Evolutionary conservation across 2,797 vertebrate genomes (phyloP).

Genomic region (Amblyopsis hoosieri): DNA sequence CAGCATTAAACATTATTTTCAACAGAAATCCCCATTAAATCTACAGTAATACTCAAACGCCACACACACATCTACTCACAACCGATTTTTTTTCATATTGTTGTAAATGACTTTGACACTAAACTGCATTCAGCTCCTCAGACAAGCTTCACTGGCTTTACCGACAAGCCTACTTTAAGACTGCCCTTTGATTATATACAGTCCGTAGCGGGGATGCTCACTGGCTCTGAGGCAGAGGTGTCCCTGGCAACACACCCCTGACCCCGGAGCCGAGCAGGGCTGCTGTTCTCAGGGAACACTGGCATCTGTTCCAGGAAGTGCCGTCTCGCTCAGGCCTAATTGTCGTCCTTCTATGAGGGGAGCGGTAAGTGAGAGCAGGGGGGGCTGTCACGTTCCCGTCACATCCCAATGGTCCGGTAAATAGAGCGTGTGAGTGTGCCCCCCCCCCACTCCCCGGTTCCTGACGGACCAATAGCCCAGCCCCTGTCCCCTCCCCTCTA

Average conservation of each 20-base stretch:
- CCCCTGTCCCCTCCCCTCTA: neutral
- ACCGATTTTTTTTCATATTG: slow-evolving; percentile 42
- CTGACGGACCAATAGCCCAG: slow-evolving; percentile 39
- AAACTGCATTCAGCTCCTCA: slow-evolving; percentile 61
- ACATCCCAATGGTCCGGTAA: slow-evolving; percentile 79
- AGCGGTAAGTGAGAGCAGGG: slow-evolving; percentile 68
- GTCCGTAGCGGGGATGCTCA: slow-evolving; percentile 63
- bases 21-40: too few relatives aligned
- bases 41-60: too few relatives aligned
- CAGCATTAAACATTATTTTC: too few relatives aligned
- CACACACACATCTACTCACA: neutral
- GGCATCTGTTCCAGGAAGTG: slow-evolving; percentile 76
- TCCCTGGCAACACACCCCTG: slow-evolving; percentile 34
- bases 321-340: slow-evolving; percentile 72
- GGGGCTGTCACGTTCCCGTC: slow-evolving; percentile 76
- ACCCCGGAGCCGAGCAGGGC: slow-evolving; percentile 31
- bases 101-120: slow-evolving; percentile 53
- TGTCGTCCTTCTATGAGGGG: slow-evolving; percentile 71
- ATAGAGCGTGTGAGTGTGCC: slow-evolving; percentile 79
- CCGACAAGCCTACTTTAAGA: slow-evolving; percentile 50
- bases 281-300: slow-evolving; percentile 65
- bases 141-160: slow-evolving; percentile 59
- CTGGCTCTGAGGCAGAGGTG: slow-evolving; percentile 59
- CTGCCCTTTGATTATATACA: slow-evolving; percentile 66
- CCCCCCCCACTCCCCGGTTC: slow-evolving; percentile 40